These are phyloP conservation scores for Oncorhynchus mykiss DNA, from an alignment of 2,113 vertebrate genomes.

Conservation along the genomic window DNA sequence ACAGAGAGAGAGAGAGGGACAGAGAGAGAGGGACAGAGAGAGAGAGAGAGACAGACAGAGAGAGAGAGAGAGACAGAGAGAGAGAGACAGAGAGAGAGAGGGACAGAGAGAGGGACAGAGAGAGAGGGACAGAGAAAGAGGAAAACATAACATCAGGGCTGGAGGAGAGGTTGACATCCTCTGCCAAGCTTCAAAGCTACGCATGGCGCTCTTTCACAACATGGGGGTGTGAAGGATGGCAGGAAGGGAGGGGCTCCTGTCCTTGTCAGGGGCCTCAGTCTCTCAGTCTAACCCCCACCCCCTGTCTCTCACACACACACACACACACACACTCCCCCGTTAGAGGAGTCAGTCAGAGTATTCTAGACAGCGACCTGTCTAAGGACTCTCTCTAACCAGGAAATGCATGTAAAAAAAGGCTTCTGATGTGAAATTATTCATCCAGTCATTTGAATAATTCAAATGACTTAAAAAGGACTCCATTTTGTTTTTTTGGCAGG, in stretches of 20 bases:
- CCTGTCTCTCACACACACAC: slow-evolving; percentile 16
- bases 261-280: background rate
- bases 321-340: slow-evolving; percentile 8
- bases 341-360: background rate
- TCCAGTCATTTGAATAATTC: slow-evolving; percentile 69
- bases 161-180: background rate
- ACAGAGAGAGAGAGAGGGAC: background rate
- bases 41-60: background rate
- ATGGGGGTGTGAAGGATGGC: background rate
- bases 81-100: background rate
- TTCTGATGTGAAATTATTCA: slow-evolving; percentile 66
- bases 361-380: background rate
- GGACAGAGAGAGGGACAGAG: background rate
- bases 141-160: background rate
- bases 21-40: background rate
- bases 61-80: background rate
- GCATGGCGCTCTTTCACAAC: background rate
- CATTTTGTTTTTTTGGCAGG: slow-evolving; percentile 11
- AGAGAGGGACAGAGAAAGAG: background rate
- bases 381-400: background rate
- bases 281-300: background rate
- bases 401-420: slow-evolving; percentile 37
- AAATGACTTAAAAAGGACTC: slow-evolving; percentile 65
- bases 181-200: background rate
- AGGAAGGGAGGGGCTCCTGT: slow-evolving; percentile 12